A percentile compares a stretch with the other conserved stretches of the same genome.
Evolutionary conservation across 2,113 vertebrate genomes (phyloP).

Genomic region (Sterna hirundo): DNA sequence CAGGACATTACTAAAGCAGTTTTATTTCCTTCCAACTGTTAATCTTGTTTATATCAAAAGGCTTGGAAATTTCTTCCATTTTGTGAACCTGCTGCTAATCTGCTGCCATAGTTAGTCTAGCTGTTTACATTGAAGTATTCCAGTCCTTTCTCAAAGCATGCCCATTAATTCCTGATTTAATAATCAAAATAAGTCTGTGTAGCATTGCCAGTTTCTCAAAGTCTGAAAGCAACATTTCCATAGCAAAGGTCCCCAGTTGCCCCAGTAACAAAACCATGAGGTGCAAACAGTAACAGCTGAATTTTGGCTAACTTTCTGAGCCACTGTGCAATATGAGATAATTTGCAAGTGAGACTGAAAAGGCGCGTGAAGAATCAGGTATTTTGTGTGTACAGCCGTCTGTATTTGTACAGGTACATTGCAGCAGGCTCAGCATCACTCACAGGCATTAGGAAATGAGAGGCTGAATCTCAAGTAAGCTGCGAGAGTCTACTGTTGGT

Average conservation of each 20-base stretch:
- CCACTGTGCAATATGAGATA: background rate
- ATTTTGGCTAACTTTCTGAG: background rate
- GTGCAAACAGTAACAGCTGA: background rate
- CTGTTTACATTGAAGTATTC: background rate
- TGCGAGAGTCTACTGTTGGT: background rate
- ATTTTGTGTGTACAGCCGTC: background rate
- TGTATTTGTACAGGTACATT: background rate
- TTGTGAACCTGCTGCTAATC: background rate
- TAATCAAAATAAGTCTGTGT: background rate
- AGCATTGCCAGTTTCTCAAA: background rate
- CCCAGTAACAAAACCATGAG: constrained; percentile 13
- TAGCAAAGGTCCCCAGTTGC: background rate
- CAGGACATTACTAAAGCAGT: background rate
- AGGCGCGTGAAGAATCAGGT: background rate
- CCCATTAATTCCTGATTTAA: background rate
- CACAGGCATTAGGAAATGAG: background rate
- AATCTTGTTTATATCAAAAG: background rate
- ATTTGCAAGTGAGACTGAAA: background rate
- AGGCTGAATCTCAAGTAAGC: background rate
- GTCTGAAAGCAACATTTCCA: background rate
- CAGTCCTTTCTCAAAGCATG: background rate
- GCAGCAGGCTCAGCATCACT: background rate
- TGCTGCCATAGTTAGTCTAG: background rate
- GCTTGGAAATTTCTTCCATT: background rate
- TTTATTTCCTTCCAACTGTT: background rate